Evolutionary conservation across 1,140 invertebrate genomes (phyloP), one percentile per base, ranked within the genome.

Genomic region (Brachionus rotundiformis): DNA sequence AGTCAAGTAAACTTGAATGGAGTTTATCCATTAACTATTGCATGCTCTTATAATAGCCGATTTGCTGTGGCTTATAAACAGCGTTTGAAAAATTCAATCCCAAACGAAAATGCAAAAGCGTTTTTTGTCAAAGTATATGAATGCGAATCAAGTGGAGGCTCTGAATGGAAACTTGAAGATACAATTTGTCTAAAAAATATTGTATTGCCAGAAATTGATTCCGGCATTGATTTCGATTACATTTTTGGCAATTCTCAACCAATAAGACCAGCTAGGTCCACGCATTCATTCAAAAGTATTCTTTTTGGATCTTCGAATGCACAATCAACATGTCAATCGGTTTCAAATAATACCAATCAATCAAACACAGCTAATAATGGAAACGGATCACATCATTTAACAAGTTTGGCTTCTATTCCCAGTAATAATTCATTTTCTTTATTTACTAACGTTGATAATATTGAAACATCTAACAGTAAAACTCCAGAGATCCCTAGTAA

Each of bases 101-200:
- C 63, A 77, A 84, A 86, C 82, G 82, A 84, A 44, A 84, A 85
- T 11, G 86, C 85, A 82, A 84, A 83, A 33, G 97, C 96, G 87
- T 89, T 98, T 0, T 94, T 87, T 85, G 94, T 99, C 2, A 94
- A 94, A n/a, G 96, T 99, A 83, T 98, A 97, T 89, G 97, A 99
- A 88, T 99, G 97, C 87, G 97, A 99, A 90, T 97, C 95, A 83
- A 97, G 95, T 29, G 87, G 97, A 81, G 96, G 89, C 10, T 91
- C 91, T n/a, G 96, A 98, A 86, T 99, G 97, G 97, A 91, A 96
- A n/a, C 88, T 96, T n/a, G 97, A 99, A 87, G 97, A 99, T 85
- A 96, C 85, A 0, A 88, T 90, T 71, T 85, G 86, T 59, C 83
- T 89, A 68, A 81, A 41, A 27, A 83, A 83, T 19, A 80, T 75